phyloP scores from a whole-genome alignment of 2,113 vertebrate genomes.

The Garra rufa region DNA sequence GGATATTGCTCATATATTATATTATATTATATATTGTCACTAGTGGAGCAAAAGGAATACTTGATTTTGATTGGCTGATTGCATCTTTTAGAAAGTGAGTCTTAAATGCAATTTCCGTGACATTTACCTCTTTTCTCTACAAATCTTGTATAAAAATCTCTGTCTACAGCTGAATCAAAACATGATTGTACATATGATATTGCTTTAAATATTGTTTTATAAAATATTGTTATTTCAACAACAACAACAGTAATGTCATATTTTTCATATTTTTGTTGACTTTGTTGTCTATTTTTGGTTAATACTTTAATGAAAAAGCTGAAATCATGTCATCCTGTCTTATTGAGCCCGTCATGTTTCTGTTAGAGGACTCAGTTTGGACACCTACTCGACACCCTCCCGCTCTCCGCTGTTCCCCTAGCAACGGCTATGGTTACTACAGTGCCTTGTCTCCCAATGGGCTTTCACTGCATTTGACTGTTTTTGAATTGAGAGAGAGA shows the following conservation, averaged over 20 bases:
- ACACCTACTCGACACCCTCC: conserved; percentile 56
- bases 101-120: background rate
- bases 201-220: background rate
- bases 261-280: background rate
- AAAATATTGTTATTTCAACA: background rate
- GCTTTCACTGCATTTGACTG: conserved; percentile 51
- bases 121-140: background rate
- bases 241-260: background rate
- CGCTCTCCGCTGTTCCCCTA: conserved; percentile 70
- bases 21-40: too few relatives aligned
- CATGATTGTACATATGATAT: background rate
- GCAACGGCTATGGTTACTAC: conserved; percentile 72
- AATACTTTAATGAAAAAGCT: background rate
- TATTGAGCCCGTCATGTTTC: conserved; percentile 33
- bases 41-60: background rate
- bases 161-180: background rate
- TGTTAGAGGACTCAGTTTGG: conserved; percentile 54
- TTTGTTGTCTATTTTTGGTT: background rate
- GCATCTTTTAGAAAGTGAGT: background rate
- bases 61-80: too few relatives aligned
- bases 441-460: conserved; percentile 55
- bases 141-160: background rate
- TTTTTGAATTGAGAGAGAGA: conserved; percentile 44
- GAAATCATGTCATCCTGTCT: conserved; percentile 22
- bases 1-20: too few relatives aligned